A percentile compares a stretch with the other conserved stretches of the same genome.
Conservation (phyloP, 2,797 vertebrate genomes). For the Bovichtus diacanthus region DNA sequence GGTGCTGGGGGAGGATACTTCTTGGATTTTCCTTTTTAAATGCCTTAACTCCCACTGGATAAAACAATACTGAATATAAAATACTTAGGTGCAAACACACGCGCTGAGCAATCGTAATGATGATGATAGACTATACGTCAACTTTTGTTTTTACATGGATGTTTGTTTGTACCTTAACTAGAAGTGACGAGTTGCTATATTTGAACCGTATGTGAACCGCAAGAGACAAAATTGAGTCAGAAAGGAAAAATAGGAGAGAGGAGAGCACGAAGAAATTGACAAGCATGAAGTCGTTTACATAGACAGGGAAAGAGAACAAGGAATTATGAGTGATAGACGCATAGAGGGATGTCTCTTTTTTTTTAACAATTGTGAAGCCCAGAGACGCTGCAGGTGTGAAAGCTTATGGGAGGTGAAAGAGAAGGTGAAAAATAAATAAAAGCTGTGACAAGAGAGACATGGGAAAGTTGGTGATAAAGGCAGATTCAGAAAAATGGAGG, state of each 20-base stretch:
- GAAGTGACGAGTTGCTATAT: neutral
- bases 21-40: slow-evolving; percentile 2
- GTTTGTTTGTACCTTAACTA: neutral
- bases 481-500: slow-evolving; percentile 29
- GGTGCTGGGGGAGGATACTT: neutral
- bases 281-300: slow-evolving; percentile 16
- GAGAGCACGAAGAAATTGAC: slow-evolving; percentile 1
- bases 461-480: slow-evolving; percentile 42
- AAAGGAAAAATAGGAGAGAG: neutral
- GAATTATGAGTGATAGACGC: slow-evolving; percentile 17
- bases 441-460: slow-evolving; percentile 36
- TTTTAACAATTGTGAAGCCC: slow-evolving; percentile 15
- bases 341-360: slow-evolving; percentile 18
- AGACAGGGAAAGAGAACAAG: slow-evolving; percentile 9
- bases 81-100: neutral
- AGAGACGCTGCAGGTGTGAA: slow-evolving; percentile 1
- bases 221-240: neutral
- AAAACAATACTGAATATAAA: slow-evolving; percentile 3
- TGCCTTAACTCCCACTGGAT: neutral
- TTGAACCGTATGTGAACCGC: neutral
- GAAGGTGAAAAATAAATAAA: slow-evolving; percentile 39
- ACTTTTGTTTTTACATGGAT: neutral
- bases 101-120: neutral
- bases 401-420: slow-evolving; percentile 24
- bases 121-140: neutral